Evolutionary conservation across 2,888 invertebrate genomes (phyloP).

Genomic region (Aleiodes alternator): DNA sequence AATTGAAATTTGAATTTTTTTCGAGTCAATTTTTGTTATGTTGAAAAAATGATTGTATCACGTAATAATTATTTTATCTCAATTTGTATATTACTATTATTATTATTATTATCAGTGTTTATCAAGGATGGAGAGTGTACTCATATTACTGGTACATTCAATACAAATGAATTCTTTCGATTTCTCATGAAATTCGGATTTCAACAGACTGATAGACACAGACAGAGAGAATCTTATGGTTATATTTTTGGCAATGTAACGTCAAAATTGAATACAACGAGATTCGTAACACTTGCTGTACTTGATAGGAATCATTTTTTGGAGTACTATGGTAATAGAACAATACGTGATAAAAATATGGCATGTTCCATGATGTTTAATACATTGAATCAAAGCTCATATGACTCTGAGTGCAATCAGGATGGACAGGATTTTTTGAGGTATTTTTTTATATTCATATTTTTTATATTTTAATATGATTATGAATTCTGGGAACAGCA

Average conservation of each 20-base stretch:
- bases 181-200: slow-evolving; percentile 97
- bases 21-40: slow-evolving; percentile 1
- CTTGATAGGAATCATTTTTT: slow-evolving; percentile 92
- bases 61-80: neutral
- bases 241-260: slow-evolving; percentile 98
- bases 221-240: slow-evolving; percentile 90
- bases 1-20: neutral
- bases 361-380: slow-evolving; percentile 93
- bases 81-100: neutral
- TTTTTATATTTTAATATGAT: too few species aligned
- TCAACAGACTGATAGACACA: slow-evolving; percentile 94
- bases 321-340: slow-evolving; percentile 91
- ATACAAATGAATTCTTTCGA: slow-evolving; percentile 87
- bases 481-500: too few species aligned
- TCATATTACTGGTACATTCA: slow-evolving; percentile 82
- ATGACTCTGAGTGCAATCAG: slow-evolving; percentile 88
- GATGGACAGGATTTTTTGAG: slow-evolving; percentile 85
- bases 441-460: slow-evolving; percentile 52
- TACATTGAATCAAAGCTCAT: slow-evolving; percentile 88
- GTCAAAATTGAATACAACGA: slow-evolving; percentile 80
- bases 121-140: slow-evolving; percentile 65
- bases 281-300: slow-evolving; percentile 90
- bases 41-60: neutral
- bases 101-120: too few species aligned
- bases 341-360: slow-evolving; percentile 80